Evolutionary conservation across 2,888 invertebrate species (phyloP), one percentile per base, ranked within the genome.

Genomic region (Oconnorella tubifera): DNA sequence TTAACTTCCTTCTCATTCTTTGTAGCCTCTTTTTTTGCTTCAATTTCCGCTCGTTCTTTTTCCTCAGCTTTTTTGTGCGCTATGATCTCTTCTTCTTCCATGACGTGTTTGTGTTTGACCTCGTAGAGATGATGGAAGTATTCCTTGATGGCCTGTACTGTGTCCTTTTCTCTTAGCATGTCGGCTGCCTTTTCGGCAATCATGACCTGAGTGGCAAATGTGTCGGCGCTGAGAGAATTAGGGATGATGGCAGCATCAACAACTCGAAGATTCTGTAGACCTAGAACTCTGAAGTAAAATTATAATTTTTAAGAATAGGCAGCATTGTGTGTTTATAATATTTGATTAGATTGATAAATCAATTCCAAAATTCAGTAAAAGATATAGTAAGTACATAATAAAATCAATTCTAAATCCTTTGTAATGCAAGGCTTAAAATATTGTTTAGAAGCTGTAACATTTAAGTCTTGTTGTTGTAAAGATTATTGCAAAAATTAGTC

Each of bases 171-270:
- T 3, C 65, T 32, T 25, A 72, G 32, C 31, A 71, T 62, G 58
- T 72, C 72, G 27, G 72, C 64, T 1, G 70, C 71, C 59, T 70
- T 72, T 67, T 72, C 72, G 14, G 64, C 72, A 10, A 72, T 66
- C 72, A 72, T 72, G 19, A 70, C 63, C 66, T 68, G 58, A 25
- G 72, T 70, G 60, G 71, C 64, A 62, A 68, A 69, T 14, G 64
- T 61, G 60, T 72, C 64, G 28, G 67, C 70, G 33, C 63, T 67
- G 32, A 68, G 62, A 27, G 71, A 33, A 40, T 10, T 62, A 14
- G 72, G 72, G 53, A 72, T 67, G 59, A 72, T 53, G 32, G 68
- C 69, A 23, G 72, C 68, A 50, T 72, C 72, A 27, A 64, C 67
- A 1, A 72, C 68, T 27, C 72, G 53, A 33, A 72, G 62, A 4